Evolutionary conservation across 2,113 vertebrate genomes (phyloP).

Genomic region (Rattus rattus): DNA sequence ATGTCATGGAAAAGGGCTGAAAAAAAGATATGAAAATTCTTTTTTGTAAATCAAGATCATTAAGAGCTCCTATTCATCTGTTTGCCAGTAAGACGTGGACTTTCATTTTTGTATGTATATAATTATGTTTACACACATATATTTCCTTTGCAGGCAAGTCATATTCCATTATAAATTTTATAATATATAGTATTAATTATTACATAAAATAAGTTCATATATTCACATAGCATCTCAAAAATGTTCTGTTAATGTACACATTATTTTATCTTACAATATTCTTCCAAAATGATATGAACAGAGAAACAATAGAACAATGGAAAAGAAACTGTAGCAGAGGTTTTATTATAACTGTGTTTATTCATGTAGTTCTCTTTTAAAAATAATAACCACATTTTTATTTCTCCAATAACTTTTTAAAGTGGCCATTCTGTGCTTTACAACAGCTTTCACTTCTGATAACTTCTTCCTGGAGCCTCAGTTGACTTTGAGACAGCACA

Average conservation of each 20-base stretch:
- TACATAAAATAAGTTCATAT: background rate
- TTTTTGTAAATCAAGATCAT: slow-evolving; percentile 36
- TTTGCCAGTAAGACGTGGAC: slow-evolving; percentile 12
- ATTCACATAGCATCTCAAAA: background rate
- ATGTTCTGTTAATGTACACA: background rate
- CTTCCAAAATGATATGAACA: background rate
- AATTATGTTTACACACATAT: background rate
- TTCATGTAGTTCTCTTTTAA: slow-evolving; percentile 11
- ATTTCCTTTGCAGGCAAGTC: background rate
- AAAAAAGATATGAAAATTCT: background rate
- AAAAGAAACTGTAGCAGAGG: background rate
- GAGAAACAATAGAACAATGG: slow-evolving; percentile 12
- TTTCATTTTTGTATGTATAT: slow-evolving; percentile 8
- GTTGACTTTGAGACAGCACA: background rate
- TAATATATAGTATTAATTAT: background rate
- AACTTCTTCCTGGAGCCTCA: background rate
- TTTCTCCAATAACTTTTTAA: slow-evolving; percentile 44
- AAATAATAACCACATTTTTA: background rate
- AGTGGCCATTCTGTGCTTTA: slow-evolving; percentile 48
- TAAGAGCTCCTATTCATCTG: background rate
- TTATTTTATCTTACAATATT: background rate
- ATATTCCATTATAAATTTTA: background rate
- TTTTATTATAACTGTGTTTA: slow-evolving; percentile 22
- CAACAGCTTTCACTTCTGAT: slow-evolving; percentile 90
- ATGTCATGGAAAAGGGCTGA: background rate